These are phyloP conservation scores for Drosophila arizonae DNA, from an alignment of 1,140 invertebrate genomes.

Conservation along the genomic window DNA sequence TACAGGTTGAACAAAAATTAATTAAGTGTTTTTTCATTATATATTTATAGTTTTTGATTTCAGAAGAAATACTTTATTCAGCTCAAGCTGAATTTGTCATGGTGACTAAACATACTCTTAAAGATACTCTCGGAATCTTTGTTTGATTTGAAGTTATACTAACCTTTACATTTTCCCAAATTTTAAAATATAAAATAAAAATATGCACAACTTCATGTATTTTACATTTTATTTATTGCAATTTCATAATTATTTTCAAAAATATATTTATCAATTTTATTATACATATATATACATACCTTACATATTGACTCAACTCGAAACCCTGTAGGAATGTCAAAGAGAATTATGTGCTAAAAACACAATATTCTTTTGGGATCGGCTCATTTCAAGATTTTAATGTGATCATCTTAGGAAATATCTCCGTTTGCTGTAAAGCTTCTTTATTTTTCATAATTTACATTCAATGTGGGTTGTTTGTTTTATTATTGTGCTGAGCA, in stretches of 20 bases:
- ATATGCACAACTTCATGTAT: background rate
- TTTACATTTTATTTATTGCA: constrained; percentile 1
- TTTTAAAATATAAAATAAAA: too few relatives aligned
- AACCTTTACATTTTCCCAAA: too few relatives aligned
- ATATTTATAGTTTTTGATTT: too few relatives aligned
- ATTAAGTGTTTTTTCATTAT: too few relatives aligned
- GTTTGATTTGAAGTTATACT: too few relatives aligned
- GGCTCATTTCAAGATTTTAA: background rate
- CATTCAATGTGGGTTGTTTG: constrained; percentile 13
- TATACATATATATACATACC: constrained; percentile 8
- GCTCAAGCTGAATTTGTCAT: too few relatives aligned
- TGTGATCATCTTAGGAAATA: background rate
- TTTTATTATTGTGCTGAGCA: constrained; percentile 28
- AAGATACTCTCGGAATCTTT: too few relatives aligned
- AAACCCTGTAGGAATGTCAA: background rate
- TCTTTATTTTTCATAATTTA: constrained; percentile 16
- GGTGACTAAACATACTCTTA: too few relatives aligned
- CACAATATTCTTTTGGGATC: background rate
- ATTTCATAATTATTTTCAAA: too few relatives aligned
- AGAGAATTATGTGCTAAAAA: background rate
- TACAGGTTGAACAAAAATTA: too few relatives aligned
- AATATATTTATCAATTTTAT: background rate
- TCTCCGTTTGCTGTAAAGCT: constrained; percentile 23
- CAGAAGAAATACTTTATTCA: too few relatives aligned
- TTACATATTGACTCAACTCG: background rate